Percentiles rank a stretch among this genome's conserved stretches.
phyloP scores from a whole-genome alignment of 2,797 vertebrate genomes.

The Tamandua tetradactyla region DNA sequence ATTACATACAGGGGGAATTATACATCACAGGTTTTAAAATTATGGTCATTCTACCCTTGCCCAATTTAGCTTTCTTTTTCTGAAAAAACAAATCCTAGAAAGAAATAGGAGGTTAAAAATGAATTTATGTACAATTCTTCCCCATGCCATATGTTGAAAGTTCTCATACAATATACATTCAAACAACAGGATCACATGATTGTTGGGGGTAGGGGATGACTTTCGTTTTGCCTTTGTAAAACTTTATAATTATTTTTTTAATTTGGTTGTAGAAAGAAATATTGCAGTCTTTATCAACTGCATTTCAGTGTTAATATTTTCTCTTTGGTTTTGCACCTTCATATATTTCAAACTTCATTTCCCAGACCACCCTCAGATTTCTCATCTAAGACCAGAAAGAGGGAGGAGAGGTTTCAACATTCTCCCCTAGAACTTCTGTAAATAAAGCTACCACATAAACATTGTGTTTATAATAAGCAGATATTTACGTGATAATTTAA shows the following conservation, averaged over 20 bases:
- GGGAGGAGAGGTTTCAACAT: background rate
- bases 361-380: background rate
- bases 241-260: background rate
- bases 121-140: slow-evolving; percentile 16
- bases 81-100: background rate
- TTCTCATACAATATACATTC: background rate
- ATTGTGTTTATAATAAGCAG: slow-evolving; percentile 1
- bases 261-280: background rate
- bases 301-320: background rate
- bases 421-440: background rate
- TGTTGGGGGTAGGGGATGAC: background rate
- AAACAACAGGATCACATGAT: slow-evolving; percentile 1
- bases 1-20: slow-evolving; percentile 55
- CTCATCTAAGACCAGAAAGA: slow-evolving; percentile 15
- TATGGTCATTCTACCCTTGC: background rate
- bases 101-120: background rate
- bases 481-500: background rate
- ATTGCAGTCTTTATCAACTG: background rate
- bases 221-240: slow-evolving; percentile 38
- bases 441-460: background rate
- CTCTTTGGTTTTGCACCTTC: slow-evolving; percentile 6
- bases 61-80: slow-evolving; percentile 7
- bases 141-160: background rate
- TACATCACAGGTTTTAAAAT: background rate
- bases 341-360: background rate